Percentiles rank a stretch among this genome's conserved stretches.
phyloP scores from a whole-genome alignment of 2,113 vertebrate species.

The Callorhinus ursinus region DNA sequence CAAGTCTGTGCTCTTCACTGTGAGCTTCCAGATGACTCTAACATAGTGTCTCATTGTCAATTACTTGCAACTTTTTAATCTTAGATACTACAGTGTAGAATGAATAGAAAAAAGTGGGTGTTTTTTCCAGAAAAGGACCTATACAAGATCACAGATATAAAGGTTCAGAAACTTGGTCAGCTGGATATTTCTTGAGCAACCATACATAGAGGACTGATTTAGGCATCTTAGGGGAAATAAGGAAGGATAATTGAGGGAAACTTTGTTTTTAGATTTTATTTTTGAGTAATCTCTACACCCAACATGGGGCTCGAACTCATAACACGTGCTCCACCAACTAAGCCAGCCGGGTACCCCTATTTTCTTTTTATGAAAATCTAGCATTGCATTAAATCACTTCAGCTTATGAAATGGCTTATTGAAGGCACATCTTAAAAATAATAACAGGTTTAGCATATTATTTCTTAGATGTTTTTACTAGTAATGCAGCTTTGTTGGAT shows the following conservation, averaged over 20 bases:
- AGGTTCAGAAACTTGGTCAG: neutral
- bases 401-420: neutral
- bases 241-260: neutral
- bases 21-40: neutral
- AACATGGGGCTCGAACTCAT: neutral
- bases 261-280: neutral
- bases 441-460: constrained; percentile 17
- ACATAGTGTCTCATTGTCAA: neutral
- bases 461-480: neutral
- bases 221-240: neutral
- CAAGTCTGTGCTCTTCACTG: neutral
- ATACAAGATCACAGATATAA: neutral
- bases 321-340: neutral
- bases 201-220: neutral
- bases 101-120: neutral
- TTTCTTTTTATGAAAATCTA: neutral
- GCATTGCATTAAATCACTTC: neutral
- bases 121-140: neutral
- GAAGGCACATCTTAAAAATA: neutral
- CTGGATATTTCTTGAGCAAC: neutral
- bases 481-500: neutral
- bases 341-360: neutral
- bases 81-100: neutral
- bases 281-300: neutral
- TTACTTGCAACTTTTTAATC: neutral